These are phyloP conservation scores for Dyspetes luteomarginatus DNA, from an alignment of 2,888 invertebrate species.

Conservation along the genomic window DNA sequence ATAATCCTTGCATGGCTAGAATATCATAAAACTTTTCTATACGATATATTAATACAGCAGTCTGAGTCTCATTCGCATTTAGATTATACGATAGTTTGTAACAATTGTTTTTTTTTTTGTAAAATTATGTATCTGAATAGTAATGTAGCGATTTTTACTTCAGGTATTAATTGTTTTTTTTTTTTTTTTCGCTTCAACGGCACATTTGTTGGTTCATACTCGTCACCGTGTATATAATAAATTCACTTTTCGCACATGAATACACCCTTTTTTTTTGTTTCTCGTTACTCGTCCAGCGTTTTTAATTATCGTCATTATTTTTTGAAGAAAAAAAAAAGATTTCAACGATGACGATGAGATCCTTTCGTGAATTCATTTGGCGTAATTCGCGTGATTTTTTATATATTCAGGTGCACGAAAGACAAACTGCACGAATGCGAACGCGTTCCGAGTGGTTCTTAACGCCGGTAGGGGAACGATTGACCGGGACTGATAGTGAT, in stretches of 20 bases:
- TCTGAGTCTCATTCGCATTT: conserved; percentile 42
- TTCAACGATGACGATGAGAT: not conserved
- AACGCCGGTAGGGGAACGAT: conserved; percentile 87
- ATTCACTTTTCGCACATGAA: conserved; percentile 59
- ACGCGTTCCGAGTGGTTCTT: conserved; percentile 99
- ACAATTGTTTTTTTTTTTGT: conserved; percentile 42
- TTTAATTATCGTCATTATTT: not conserved
- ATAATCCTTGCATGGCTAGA: conserved; percentile 57
- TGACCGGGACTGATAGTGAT: conserved; percentile 84
- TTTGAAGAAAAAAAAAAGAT: not conserved
- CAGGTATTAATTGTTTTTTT: not conserved
- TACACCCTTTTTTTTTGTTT: conserved; percentile 38
- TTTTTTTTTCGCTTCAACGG: conserved; percentile 24
- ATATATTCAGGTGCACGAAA: conserved; percentile 92
- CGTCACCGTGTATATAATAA: conserved; percentile 65
- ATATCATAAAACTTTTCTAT: conserved; percentile 36
- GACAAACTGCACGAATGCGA: conserved; percentile 98
- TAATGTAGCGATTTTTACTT: conserved; percentile 36
- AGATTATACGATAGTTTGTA: conserved; percentile 55
- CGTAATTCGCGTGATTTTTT: conserved; percentile 57
- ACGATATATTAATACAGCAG: conserved; percentile 31
- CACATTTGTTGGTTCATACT: conserved; percentile 35
- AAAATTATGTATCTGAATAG: conserved; percentile 60
- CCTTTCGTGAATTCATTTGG: conserved; percentile 22
- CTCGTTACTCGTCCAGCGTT: conserved; percentile 9